Evolutionary conservation across 2,797 vertebrate species (phyloP).

Genomic region (Melanotaenia pygmaea): DNA sequence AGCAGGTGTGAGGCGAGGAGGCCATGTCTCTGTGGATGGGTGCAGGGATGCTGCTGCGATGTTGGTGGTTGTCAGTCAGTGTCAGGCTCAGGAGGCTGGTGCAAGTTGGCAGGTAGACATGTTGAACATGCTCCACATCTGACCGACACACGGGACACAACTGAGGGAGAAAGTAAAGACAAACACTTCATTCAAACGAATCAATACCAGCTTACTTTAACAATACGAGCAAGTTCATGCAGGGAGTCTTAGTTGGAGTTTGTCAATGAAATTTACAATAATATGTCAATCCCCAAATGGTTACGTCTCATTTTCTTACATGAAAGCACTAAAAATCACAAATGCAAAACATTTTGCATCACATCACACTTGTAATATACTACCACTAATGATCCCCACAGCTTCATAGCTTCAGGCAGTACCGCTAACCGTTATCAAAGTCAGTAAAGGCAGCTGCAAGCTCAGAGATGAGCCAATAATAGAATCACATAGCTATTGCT

Average conservation of each 20-base stretch:
- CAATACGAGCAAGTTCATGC: too few species aligned
- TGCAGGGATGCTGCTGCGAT: conserved; percentile 62
- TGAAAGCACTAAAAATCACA: neutral
- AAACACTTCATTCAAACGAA: neutral
- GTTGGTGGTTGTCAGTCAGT: conserved; percentile 77
- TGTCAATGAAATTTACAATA: too few species aligned
- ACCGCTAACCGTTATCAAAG: neutral
- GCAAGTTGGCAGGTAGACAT: conserved; percentile 96
- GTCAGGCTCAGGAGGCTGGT: conserved; percentile 94
- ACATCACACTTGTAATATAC: neutral
- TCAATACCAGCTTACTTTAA: too few species aligned
- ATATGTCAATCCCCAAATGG: too few species aligned
- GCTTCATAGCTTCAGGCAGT: neutral
- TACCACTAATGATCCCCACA: neutral
- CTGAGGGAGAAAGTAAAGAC: conserved; percentile 70
- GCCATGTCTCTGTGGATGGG: conserved; percentile 75
- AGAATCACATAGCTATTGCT: neutral
- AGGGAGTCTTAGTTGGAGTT: too few species aligned
- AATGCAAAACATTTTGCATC: neutral
- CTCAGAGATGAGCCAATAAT: neutral
- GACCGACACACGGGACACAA: conserved; percentile 94
- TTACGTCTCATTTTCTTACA: neutral
- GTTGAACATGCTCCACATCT: conserved; percentile 92
- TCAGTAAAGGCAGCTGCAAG: neutral
- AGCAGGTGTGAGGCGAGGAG: conserved; percentile 76